phyloP scores from a whole-genome alignment of 2,797 vertebrate species.

The Tapirus indicus region DNA sequence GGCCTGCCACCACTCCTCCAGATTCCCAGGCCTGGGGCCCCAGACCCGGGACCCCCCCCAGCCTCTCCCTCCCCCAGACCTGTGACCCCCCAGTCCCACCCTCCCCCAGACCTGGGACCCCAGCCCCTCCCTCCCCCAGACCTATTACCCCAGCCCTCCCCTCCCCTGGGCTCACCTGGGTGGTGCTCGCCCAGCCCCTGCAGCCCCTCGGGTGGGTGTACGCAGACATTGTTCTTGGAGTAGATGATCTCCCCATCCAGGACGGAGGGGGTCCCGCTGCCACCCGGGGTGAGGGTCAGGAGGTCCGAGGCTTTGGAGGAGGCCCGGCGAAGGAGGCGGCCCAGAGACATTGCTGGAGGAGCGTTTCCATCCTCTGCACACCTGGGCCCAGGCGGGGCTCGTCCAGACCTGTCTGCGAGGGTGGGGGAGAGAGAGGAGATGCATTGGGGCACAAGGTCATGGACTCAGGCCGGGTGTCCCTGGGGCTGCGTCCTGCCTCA shows the following conservation, averaged over 20 bases:
- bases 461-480: fast-evolving
- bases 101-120: not conserved
- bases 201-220: conserved; percentile 95
- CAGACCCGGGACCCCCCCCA: not conserved
- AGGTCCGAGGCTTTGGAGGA: conserved; percentile 98
- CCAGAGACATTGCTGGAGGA: conserved; percentile 95
- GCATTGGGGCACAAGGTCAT: fast-evolving
- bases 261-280: conserved; percentile 86
- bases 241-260: conserved; percentile 98
- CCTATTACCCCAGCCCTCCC: fast-evolving
- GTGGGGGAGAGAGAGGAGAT: not conserved
- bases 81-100: not conserved
- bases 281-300: conserved; percentile 94
- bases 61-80: not conserved
- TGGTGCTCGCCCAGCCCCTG: conserved; percentile 96
- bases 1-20: not conserved
- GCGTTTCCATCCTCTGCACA: conserved; percentile 94
- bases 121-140: not conserved
- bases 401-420: conserved; percentile 70
- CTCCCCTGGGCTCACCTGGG: conserved; percentile 91
- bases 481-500: fast-evolving
- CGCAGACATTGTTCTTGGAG: conserved; percentile 99
- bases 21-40: not conserved
- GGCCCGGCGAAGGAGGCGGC: conserved; percentile 97
- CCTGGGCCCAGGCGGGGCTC: conserved; percentile 74